Percentiles rank a stretch among this genome's conserved stretches.
phyloP scores from a whole-genome alignment of 2,888 invertebrate genomes.

The Proisotoma minuta region DNA sequence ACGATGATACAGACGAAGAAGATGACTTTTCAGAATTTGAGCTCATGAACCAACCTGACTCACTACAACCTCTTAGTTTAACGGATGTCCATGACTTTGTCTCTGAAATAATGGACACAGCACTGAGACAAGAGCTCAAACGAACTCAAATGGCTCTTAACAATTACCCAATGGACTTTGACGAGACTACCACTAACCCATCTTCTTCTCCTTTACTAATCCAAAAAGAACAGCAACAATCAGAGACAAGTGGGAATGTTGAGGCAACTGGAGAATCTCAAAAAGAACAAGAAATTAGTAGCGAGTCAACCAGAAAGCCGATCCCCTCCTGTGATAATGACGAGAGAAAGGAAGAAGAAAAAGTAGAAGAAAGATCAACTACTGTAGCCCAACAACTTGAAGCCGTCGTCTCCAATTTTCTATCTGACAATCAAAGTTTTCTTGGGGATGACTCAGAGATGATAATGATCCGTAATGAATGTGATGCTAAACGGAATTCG shows the following conservation, averaged over 20 bases:
- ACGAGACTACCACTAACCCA: constrained; percentile 9
- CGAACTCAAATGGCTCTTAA: neutral
- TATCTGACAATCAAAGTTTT: constrained; percentile 33
- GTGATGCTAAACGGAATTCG: too few relatives aligned
- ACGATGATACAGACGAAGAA: constrained; percentile 8
- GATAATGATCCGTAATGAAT: neutral
- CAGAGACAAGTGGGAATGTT: neutral
- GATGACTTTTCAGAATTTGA: constrained; percentile 7
- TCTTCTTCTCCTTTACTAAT: neutral
- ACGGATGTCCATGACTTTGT: constrained; percentile 21
- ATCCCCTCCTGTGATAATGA: neutral
- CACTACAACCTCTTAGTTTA: constrained; percentile 9
- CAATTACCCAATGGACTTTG: neutral
- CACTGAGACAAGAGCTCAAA: constrained; percentile 15
- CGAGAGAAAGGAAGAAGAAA: neutral
- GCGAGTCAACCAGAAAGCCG: too few relatives aligned
- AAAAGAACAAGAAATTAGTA: too few relatives aligned
- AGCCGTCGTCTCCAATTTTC: constrained; percentile 35
- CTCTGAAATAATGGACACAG: constrained; percentile 26
- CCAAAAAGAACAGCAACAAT: too few relatives aligned
- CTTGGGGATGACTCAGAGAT: too few relatives aligned
- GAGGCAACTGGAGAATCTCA: neutral
- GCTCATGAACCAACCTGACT: neutral
- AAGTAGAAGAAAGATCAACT: neutral
- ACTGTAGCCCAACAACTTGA: constrained; percentile 30